Conservation (phyloP, 2,113 vertebrate species). For the Microtus pennsylvanicus region DNA sequence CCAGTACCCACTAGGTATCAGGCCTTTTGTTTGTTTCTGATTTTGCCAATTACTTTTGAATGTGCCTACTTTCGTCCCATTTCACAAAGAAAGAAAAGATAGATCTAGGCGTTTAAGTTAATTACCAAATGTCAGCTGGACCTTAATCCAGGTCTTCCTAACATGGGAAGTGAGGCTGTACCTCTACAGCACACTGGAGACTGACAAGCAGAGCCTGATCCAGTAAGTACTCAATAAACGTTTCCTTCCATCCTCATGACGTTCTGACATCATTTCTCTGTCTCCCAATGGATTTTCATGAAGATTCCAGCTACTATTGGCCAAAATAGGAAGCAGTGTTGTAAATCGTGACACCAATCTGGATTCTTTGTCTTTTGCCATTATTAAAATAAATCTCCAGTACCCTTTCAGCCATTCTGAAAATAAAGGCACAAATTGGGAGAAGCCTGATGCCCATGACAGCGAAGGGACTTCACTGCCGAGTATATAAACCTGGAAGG, state of each 20-base stretch:
- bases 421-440: slow-evolving; percentile 43
- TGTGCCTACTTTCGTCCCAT: background rate
- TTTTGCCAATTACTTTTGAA: background rate
- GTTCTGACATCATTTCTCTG: slow-evolving; percentile 45
- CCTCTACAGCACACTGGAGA: background rate
- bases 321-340: background rate
- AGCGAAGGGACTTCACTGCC: slow-evolving; percentile 5
- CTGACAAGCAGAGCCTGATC: background rate
- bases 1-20: slow-evolving; percentile 40
- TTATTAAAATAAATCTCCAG: background rate
- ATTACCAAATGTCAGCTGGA: background rate
- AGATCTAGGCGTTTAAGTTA: background rate
- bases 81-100: background rate
- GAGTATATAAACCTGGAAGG: slow-evolving; percentile 10
- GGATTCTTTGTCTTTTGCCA: background rate
- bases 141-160: slow-evolving; percentile 14
- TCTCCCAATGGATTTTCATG: background rate
- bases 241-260: background rate
- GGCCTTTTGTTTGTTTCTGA: background rate
- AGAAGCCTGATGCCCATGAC: slow-evolving; percentile 52
- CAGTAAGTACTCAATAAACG: slow-evolving; percentile 55
- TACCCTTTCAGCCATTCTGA: slow-evolving; percentile 43
- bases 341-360: background rate
- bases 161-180: background rate
- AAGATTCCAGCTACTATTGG: background rate